These are phyloP conservation scores for Onychomys arenicola DNA, from an alignment of 2,797 vertebrate species.

Conservation along the genomic window DNA sequence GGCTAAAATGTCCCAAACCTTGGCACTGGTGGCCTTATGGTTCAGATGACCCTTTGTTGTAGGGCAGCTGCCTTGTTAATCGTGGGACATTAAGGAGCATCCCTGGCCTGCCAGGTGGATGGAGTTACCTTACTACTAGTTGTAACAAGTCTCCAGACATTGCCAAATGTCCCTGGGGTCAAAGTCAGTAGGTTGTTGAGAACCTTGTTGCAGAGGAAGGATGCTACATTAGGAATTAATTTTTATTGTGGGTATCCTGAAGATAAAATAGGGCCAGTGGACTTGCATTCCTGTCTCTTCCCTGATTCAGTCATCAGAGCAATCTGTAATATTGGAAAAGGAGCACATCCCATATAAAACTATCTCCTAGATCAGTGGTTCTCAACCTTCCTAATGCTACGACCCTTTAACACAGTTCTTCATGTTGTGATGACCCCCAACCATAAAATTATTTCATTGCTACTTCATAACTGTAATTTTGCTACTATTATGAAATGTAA, in stretches of 20 bases:
- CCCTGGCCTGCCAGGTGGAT: not conserved
- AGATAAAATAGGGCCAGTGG: not conserved
- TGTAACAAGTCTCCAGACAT: not conserved
- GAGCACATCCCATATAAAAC: not conserved
- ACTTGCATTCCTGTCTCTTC: slow-evolving; percentile 7
- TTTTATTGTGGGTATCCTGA: not conserved
- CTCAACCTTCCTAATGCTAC: not conserved
- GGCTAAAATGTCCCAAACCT: not conserved
- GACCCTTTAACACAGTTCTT: not conserved
- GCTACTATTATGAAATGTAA: not conserved
- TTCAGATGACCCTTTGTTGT: not conserved
- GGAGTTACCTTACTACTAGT: not conserved
- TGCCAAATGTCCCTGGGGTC: not conserved
- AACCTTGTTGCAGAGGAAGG: not conserved
- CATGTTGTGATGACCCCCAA: not conserved
- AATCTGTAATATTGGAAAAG: not conserved
- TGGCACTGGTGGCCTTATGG: not conserved
- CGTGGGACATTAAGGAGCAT: not conserved
- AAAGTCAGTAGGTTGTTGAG: not conserved
- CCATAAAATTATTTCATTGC: not conserved
- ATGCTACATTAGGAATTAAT: not conserved
- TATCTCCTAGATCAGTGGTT: not conserved
- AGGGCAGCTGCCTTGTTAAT: not conserved
- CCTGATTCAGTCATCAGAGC: slow-evolving; percentile 2
- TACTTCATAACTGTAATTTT: not conserved